Conservation (phyloP, 2,888 invertebrate species). For the Archips xylosteana region DNA sequence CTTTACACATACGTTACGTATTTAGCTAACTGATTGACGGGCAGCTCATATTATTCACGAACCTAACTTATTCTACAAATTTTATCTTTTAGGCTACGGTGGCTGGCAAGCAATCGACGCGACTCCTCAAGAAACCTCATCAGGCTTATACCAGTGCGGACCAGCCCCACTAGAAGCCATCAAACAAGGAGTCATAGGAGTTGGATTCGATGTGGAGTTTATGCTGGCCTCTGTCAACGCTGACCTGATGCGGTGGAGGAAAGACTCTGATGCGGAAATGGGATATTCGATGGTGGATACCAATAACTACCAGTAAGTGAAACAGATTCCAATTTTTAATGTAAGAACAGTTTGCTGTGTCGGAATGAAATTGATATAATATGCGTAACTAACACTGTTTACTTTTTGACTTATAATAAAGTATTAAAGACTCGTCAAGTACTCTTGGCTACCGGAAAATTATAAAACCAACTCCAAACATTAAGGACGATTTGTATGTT, state of each 20-base stretch:
- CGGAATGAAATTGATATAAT: no score
- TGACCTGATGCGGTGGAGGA: constrained; percentile 92
- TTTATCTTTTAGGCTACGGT: constrained; percentile 86
- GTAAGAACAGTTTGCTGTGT: background rate
- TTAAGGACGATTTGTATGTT: no score
- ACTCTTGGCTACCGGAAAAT: no score
- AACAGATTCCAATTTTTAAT: background rate
- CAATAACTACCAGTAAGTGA: constrained; percentile 90
- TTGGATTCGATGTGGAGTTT: constrained; percentile 91
- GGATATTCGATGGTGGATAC: constrained; percentile 89
- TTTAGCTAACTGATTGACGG: no score
- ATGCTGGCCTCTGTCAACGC: constrained; percentile 94
- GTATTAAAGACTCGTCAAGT: no score
- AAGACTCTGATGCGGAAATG: constrained; percentile 86
- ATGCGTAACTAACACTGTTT: no score
- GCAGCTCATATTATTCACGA: background rate
- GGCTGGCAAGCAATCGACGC: constrained; percentile 97
- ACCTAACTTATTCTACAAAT: background rate
- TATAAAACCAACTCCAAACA: no score
- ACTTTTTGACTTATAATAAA: no score
- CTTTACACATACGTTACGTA: no score
- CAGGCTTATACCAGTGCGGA: constrained; percentile 90
- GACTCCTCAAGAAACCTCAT: constrained; percentile 93
- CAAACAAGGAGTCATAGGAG: constrained; percentile 90
- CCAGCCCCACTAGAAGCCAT: constrained; percentile 93